A percentile compares a stretch with the other conserved stretches of the same genome.
Evolutionary conservation across 2,888 invertebrate species (phyloP).

Genomic region (Sphinx pinastri): DNA sequence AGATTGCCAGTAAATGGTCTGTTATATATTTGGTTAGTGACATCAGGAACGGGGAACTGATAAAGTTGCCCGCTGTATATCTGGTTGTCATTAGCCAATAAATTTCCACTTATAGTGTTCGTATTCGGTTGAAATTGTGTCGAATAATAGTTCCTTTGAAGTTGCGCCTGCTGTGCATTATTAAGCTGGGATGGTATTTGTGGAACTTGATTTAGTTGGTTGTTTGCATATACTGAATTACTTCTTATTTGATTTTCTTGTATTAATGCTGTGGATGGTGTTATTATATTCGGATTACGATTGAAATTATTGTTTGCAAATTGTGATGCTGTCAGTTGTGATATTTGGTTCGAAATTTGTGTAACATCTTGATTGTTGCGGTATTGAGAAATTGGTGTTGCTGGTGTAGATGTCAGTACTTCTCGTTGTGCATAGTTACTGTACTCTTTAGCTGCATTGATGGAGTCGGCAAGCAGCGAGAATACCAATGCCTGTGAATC

Average conservation of each 20-base stretch:
- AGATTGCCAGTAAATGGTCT: constrained; percentile 43
- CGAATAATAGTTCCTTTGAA: constrained; percentile 42
- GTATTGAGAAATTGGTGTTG: constrained; percentile 56
- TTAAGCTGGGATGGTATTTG: constrained; percentile 30
- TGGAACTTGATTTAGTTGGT: constrained; percentile 23
- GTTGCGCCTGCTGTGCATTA: constrained; percentile 29
- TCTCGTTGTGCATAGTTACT: constrained; percentile 67
- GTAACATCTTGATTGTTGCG: constrained; percentile 61
- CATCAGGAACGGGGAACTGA: constrained; percentile 73
- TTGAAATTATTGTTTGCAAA: constrained; percentile 43
- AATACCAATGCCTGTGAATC: constrained; percentile 80
- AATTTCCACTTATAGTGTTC: constrained; percentile 37
- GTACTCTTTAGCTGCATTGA: constrained; percentile 74
- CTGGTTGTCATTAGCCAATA: constrained; percentile 50
- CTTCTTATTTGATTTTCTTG: constrained; percentile 14
- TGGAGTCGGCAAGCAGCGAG: constrained; percentile 74
- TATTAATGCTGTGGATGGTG: neutral
- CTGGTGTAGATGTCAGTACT: constrained; percentile 49
- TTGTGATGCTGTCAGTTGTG: constrained; percentile 72
- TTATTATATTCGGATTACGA: neutral
- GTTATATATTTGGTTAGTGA: constrained; percentile 69
- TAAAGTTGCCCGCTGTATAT: constrained; percentile 77
- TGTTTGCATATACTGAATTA: constrained; percentile 6
- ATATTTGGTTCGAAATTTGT: constrained; percentile 64
- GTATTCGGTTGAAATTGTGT: constrained; percentile 43